Percentiles rank a stretch among this genome's conserved stretches.
phyloP scores from a whole-genome alignment of 2,797 vertebrate genomes.

The Tangara arthus region DNA sequence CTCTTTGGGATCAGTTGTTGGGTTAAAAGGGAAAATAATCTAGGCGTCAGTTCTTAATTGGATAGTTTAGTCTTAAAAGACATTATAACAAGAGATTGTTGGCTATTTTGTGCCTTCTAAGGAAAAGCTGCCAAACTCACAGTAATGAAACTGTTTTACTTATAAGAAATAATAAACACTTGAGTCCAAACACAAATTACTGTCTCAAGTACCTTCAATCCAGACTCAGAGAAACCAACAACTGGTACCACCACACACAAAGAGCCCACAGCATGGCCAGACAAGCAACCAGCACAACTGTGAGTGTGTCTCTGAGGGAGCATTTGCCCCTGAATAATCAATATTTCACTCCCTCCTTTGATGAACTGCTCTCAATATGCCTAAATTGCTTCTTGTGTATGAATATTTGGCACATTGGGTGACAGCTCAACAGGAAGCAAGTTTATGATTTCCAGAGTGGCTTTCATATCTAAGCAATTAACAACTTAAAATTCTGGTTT shows the following conservation, averaged over 20 bases:
- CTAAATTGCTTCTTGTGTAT: not conserved
- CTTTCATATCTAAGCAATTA: not conserved
- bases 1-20: not conserved
- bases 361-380: not conserved
- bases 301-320: not conserved
- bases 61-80: not conserved
- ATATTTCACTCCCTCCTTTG: not conserved
- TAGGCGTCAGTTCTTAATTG: not conserved
- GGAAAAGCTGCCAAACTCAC: not conserved
- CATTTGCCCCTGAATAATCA: not conserved
- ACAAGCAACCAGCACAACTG: accelerated
- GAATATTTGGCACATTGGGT: not conserved
- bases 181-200: not conserved
- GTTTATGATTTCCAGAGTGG: not conserved
- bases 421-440: not conserved
- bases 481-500: not conserved
- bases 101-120: not conserved
- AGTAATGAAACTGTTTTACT: not conserved
- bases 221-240: not conserved
- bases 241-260: not conserved
- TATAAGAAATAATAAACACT: not conserved
- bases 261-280: not conserved
- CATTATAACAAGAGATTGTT: not conserved
- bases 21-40: not conserved
- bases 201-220: not conserved